These are phyloP conservation scores for Phaedon cochleariae DNA, from an alignment of 2,888 invertebrate genomes.

Conservation along the genomic window DNA sequence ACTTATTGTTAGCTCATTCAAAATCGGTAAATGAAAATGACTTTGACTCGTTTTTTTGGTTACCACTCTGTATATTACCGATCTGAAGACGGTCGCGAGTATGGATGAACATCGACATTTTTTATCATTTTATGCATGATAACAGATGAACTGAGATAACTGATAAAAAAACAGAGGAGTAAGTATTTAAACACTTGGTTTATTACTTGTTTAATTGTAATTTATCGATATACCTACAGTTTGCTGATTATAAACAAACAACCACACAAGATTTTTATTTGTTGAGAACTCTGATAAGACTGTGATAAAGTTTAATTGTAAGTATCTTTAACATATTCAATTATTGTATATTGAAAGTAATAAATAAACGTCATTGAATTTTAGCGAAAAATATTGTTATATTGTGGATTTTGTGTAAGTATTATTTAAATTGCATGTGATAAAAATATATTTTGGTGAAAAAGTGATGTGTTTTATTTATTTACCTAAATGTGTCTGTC, in stretches of 20 bases:
- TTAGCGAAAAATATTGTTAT: slow-evolving; percentile 50
- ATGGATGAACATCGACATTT: too few relatives aligned
- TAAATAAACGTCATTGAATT: slow-evolving; percentile 37
- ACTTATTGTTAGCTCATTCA: too few relatives aligned
- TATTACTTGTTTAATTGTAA: slow-evolving; percentile 15
- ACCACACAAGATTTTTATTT: slow-evolving; percentile 51
- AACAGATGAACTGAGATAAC: too few relatives aligned
- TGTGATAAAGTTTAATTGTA: slow-evolving; percentile 59
- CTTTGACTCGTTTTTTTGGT: too few relatives aligned
- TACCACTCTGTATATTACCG: too few relatives aligned
- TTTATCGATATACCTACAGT: slow-evolving; percentile 35
- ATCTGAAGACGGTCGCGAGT: too few relatives aligned
- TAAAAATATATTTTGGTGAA: slow-evolving; percentile 58
- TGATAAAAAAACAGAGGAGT: too few relatives aligned
- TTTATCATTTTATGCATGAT: too few relatives aligned
- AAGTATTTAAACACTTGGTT: slow-evolving; percentile 8
- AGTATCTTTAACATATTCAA: slow-evolving; percentile 53
- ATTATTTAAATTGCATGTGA: slow-evolving; percentile 51
- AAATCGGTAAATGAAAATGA: too few relatives aligned
- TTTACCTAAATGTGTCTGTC: slow-evolving; percentile 52
- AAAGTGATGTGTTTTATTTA: slow-evolving; percentile 54
- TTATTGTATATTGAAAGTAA: slow-evolving; percentile 50
- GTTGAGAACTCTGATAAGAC: slow-evolving; percentile 59
- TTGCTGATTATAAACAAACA: slow-evolving; percentile 46
- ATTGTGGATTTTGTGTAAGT: slow-evolving; percentile 55